These are phyloP conservation scores for Thripadectes ignobilis DNA, from an alignment of 2,797 vertebrate species.

Conservation along the genomic window DNA sequence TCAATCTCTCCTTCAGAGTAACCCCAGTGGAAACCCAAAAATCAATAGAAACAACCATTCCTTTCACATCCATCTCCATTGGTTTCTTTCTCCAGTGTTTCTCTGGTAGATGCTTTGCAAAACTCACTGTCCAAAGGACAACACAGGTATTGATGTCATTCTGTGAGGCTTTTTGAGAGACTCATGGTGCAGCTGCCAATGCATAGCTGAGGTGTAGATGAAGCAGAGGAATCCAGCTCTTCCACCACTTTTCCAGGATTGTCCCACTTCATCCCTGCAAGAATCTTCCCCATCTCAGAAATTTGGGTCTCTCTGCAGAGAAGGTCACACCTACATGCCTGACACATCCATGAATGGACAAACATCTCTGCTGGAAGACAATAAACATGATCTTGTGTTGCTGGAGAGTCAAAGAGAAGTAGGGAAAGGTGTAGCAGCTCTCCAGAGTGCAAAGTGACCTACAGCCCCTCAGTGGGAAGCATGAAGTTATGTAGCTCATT, in stretches of 20 bases:
- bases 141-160: neutral
- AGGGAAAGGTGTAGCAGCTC: conserved; percentile 32
- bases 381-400: neutral
- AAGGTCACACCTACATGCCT: neutral
- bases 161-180: neutral
- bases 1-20: neutral
- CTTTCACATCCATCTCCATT: neutral
- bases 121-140: neutral
- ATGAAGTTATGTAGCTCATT: conserved; percentile 77
- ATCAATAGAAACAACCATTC: neutral
- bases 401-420: neutral
- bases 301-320: neutral
- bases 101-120: neutral
- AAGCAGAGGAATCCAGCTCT: neutral
- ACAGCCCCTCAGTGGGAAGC: conserved; percentile 72
- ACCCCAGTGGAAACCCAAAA: neutral
- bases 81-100: neutral
- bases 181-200: neutral
- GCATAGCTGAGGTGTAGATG: rapidly evolving
- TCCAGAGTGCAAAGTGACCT: conserved; percentile 65
- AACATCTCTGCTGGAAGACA: neutral
- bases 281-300: neutral
- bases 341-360: neutral
- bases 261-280: neutral
- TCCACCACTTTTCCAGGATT: neutral